Conservation (phyloP, 2,113 vertebrate species). For the Tauraco erythrolophus region DNA sequence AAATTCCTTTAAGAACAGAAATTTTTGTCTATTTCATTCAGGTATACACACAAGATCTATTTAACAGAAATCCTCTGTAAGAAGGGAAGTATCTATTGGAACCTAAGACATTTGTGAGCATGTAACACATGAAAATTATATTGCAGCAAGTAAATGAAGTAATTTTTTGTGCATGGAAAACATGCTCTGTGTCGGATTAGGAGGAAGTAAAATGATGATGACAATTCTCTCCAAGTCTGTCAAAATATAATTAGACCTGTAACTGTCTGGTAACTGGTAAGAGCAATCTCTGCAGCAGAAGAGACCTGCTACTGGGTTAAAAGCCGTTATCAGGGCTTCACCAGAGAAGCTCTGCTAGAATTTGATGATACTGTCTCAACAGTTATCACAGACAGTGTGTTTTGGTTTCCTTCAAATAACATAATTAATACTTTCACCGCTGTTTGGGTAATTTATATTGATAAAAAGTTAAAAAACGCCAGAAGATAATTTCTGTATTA, state of each 20-base stretch:
- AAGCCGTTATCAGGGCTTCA: not conserved
- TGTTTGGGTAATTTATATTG: not conserved
- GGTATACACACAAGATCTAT: not conserved
- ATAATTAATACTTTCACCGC: not conserved
- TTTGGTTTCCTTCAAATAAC: not conserved
- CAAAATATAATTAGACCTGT: conserved; percentile 10
- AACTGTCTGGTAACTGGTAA: not conserved
- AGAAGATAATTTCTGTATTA: not conserved
- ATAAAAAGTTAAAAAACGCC: not conserved
- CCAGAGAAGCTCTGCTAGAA: not conserved
- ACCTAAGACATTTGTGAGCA: not conserved
- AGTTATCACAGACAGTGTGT: not conserved
- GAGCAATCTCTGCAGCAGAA: not conserved
- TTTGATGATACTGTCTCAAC: not conserved
- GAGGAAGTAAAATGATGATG: not conserved
- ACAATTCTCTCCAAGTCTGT: not conserved
- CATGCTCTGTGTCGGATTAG: not conserved
- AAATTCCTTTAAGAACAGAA: not conserved
- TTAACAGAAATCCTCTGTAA: not conserved
- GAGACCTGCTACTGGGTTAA: not conserved
- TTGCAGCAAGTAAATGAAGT: not conserved
- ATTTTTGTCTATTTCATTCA: not conserved
- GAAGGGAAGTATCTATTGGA: not conserved
- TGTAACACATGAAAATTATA: not conserved
- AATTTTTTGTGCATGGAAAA: not conserved